phyloP scores from a whole-genome alignment of 2,113 vertebrate species.

The Eubucco bourcierii region DNA sequence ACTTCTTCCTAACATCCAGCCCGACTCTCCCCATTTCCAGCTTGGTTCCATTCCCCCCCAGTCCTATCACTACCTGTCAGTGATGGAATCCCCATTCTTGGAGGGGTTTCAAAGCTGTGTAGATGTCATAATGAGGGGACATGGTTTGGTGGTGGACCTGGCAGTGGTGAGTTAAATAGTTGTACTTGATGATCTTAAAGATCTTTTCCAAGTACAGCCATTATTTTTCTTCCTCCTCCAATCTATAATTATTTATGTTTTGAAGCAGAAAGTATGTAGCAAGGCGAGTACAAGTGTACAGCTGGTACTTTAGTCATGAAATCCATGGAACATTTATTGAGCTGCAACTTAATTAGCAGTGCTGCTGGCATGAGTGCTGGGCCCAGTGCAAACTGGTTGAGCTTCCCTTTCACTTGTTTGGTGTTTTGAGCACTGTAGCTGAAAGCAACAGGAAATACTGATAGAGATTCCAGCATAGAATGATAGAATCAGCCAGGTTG shows the following conservation, averaged over 20 bases:
- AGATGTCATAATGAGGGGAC: too few relatives aligned
- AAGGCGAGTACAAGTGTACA: neutral
- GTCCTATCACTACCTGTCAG: too few relatives aligned
- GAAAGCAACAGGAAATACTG: neutral
- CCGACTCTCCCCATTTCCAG: too few relatives aligned
- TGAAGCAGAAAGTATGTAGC: constrained; percentile 10
- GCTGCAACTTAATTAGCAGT: neutral
- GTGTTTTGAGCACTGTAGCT: neutral
- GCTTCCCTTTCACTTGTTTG: neutral
- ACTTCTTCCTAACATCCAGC: too few relatives aligned
- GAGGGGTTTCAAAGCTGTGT: too few relatives aligned
- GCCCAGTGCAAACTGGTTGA: neutral
- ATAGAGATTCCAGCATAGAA: neutral
- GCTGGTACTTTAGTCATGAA: neutral
- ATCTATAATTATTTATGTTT: neutral
- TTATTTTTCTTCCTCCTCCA: neutral
- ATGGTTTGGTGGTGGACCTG: too few relatives aligned
- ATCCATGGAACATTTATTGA: neutral
- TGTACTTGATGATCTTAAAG: too few relatives aligned
- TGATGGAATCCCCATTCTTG: too few relatives aligned
- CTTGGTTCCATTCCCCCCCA: too few relatives aligned
- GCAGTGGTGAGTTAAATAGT: too few relatives aligned
- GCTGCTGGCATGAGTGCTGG: neutral
- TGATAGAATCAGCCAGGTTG: too few relatives aligned
- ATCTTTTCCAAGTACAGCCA: too few relatives aligned